Evolutionary conservation across 2,797 vertebrate genomes (phyloP).

Genomic region (Notamacropus eugenii): DNA sequence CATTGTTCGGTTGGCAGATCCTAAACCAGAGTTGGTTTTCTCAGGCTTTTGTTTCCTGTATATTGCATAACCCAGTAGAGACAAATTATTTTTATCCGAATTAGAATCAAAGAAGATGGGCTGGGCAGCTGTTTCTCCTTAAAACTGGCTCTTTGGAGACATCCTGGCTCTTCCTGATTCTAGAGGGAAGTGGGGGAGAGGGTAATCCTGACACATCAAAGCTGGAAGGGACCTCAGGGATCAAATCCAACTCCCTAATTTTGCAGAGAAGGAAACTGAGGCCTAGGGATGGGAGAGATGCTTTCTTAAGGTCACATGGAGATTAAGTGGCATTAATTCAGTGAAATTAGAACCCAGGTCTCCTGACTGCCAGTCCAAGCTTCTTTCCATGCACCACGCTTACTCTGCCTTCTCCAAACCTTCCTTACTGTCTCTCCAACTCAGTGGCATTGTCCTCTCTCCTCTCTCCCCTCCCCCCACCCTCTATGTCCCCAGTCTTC

Average conservation of each 20-base stretch:
- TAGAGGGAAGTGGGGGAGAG: neutral
- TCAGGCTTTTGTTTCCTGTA: constrained; percentile 62
- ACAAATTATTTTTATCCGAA: constrained; percentile 53
- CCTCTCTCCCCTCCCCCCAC: neutral
- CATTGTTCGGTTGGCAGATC: constrained; percentile 48
- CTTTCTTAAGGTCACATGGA: neutral
- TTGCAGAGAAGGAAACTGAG: neutral
- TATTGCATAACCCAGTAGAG: constrained; percentile 51
- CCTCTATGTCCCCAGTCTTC: neutral
- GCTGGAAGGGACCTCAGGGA: neutral
- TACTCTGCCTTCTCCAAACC: neutral
- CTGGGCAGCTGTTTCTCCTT: constrained; percentile 60
- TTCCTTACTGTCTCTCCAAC: neutral
- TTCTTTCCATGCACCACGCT: neutral
- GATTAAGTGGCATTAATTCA: neutral
- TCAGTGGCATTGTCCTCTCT: neutral
- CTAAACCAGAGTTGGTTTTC: constrained; percentile 33
- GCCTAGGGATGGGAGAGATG: neutral
- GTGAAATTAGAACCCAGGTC: neutral
- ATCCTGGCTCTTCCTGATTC: constrained; percentile 35
- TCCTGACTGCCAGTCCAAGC: neutral
- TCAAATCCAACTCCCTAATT: neutral
- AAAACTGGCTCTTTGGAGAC: constrained; percentile 21
- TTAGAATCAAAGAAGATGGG: constrained; percentile 60
- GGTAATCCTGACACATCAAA: neutral